These are phyloP conservation scores for Caracal caracal DNA, from an alignment of 2,113 vertebrate species.

Conservation along the genomic window DNA sequence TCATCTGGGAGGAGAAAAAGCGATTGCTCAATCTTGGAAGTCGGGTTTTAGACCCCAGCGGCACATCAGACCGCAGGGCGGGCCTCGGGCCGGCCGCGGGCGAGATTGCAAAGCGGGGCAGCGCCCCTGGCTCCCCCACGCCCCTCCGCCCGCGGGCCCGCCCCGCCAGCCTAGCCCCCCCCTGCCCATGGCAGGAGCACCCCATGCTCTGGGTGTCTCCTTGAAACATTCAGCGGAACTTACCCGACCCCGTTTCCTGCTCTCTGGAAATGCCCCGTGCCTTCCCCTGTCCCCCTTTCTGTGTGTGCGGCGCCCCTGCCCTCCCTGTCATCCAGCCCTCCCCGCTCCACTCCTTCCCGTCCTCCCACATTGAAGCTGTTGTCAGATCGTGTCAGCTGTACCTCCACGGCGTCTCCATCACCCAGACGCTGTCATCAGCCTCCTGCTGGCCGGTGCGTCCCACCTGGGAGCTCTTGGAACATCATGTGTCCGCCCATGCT, in stretches of 20 bases:
- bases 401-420: background rate
- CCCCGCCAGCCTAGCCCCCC: rapidly evolving
- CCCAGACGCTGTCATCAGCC: rapidly evolving
- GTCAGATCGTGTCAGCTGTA: rapidly evolving
- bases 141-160: background rate
- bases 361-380: rapidly evolving
- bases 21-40: background rate
- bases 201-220: background rate
- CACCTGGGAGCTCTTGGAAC: background rate
- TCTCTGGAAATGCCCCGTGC: rapidly evolving
- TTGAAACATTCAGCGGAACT: rapidly evolving
- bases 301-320: rapidly evolving
- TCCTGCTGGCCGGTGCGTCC: rapidly evolving
- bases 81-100: background rate
- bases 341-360: background rate
- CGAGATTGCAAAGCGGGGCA: rapidly evolving
- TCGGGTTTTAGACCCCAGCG: background rate
- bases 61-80: background rate
- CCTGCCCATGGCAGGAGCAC: rapidly evolving
- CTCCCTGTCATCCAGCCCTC: rapidly evolving
- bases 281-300: rapidly evolving
- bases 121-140: rapidly evolving
- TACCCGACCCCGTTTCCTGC: rapidly evolving
- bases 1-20: background rate
- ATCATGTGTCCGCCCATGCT: rapidly evolving